A percentile compares a stretch with the other conserved stretches of the same genome.
These are phyloP conservation scores for Rugalucina vietnamica DNA, from an alignment of 2,888 invertebrate genomes.

Conservation along the genomic window DNA sequence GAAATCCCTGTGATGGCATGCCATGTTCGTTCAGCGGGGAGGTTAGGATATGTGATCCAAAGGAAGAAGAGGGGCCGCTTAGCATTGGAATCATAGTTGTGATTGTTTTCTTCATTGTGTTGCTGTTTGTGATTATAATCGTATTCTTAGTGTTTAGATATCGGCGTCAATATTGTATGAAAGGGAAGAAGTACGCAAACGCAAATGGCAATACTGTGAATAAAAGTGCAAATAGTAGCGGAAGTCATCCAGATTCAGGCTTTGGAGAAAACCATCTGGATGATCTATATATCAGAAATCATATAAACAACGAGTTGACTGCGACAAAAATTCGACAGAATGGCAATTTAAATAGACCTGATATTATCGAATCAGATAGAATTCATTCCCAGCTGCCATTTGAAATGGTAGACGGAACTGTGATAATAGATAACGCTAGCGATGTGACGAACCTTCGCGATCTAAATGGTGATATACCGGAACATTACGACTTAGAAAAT, in stretches of 20 bases:
- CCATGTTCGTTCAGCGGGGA: constrained; percentile 70
- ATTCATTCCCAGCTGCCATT: constrained; percentile 67
- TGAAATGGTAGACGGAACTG: constrained; percentile 77
- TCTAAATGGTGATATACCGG: constrained; percentile 75
- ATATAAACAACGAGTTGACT: constrained; percentile 93
- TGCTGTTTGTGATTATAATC: constrained; percentile 77
- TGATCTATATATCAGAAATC: constrained; percentile 86
- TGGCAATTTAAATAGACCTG: constrained; percentile 91
- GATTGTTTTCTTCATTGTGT: constrained; percentile 95
- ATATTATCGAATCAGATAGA: constrained; percentile 96
- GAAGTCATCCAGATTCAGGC: constrained; percentile 76
- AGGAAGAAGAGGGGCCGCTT: constrained; percentile 92
- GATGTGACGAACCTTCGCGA: constrained; percentile 69
- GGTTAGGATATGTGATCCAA: constrained; percentile 73
- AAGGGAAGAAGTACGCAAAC: constrained; percentile 63
- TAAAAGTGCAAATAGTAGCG: constrained; percentile 65
- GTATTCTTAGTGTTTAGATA: constrained; percentile 94
- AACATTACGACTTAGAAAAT: constrained; percentile 95
- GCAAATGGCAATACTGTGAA: constrained; percentile 85
- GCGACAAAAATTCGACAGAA: constrained; percentile 87
- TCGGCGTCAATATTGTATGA: constrained; percentile 87
- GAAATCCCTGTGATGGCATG: constrained; percentile 65
- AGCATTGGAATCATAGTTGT: constrained; percentile 97
- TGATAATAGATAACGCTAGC: constrained; percentile 79
- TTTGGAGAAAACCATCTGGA: constrained; percentile 74